Evolutionary conservation across 2,888 invertebrate species (phyloP).

Genomic region (Meloe dianella): DNA sequence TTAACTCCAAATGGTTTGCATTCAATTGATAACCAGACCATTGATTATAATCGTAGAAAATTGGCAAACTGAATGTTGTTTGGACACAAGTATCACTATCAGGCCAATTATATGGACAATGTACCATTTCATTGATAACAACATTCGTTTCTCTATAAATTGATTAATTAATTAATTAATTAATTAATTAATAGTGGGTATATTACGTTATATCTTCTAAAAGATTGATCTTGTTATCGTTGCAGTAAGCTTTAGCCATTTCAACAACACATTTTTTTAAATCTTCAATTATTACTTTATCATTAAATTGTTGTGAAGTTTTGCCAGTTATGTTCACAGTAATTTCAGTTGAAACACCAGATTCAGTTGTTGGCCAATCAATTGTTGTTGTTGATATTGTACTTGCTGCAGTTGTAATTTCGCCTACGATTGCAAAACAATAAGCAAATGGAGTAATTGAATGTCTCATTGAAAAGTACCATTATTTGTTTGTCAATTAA

Average conservation of each 20-base stretch:
- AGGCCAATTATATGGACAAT: constrained; percentile 37
- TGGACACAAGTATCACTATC: constrained; percentile 29
- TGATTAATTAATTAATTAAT: background rate
- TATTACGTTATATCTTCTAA: constrained; percentile 20
- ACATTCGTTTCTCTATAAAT: constrained; percentile 31
- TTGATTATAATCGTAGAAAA: constrained; percentile 22
- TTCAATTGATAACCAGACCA: constrained; percentile 34
- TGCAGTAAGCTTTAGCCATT: constrained; percentile 35
- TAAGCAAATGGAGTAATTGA: background rate
- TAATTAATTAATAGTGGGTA: background rate
- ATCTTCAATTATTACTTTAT: background rate
- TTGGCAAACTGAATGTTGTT: constrained; percentile 35
- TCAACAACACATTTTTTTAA: constrained; percentile 28
- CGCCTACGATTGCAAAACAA: background rate
- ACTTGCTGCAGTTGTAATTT: constrained; percentile 22
- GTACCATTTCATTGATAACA: constrained; percentile 23
- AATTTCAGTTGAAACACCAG: constrained; percentile 23
- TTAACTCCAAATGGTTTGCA: constrained; percentile 27
- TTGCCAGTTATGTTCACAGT: constrained; percentile 17
- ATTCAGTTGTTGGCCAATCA: constrained; percentile 33
- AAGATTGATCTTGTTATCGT: constrained; percentile 20
- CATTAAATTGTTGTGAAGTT: background rate
- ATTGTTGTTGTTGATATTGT: constrained; percentile 24
- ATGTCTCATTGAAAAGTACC: background rate
- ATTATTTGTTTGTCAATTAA: no score